These are phyloP conservation scores for Acronicta leporina DNA, from an alignment of 2,888 invertebrate species.

Conservation along the genomic window DNA sequence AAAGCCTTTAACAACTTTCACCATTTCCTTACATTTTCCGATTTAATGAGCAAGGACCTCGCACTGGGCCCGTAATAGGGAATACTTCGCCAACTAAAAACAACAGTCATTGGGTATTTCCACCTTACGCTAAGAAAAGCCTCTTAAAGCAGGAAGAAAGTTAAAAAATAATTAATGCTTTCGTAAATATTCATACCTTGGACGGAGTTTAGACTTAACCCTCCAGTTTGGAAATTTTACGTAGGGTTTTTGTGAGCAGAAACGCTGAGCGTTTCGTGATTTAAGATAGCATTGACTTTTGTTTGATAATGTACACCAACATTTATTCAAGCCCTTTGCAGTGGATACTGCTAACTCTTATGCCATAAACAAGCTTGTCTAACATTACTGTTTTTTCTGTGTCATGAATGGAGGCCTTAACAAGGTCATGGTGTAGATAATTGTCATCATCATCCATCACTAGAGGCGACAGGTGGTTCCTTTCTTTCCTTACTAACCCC, in stretches of 20 bases:
- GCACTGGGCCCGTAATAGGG: slow-evolving; percentile 45
- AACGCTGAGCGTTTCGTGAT: slow-evolving; percentile 5
- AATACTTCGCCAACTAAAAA: slow-evolving; percentile 60
- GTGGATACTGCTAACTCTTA: no score
- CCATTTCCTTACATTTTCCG: slow-evolving; percentile 32
- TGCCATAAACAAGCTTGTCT: no score
- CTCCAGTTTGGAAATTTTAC: slow-evolving; percentile 65
- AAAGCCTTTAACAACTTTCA: slow-evolving; percentile 24
- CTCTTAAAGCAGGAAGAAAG: slow-evolving; percentile 85
- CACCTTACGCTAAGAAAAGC: slow-evolving; percentile 80
- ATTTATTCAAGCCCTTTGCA: no score
- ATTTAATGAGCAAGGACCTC: slow-evolving; percentile 54
- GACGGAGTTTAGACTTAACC: slow-evolving; percentile 85
- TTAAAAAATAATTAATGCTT: slow-evolving; percentile 90
- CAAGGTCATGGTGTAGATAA: no score
- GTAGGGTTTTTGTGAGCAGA: slow-evolving; percentile 26
- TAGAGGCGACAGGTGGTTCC: no score
- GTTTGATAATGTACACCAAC: no score
- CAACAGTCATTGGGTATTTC: slow-evolving; percentile 75
- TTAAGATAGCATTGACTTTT: no score
- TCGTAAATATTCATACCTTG: slow-evolving; percentile 90
- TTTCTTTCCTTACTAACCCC: no score
- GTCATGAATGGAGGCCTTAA: no score
- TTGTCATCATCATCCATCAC: no score
- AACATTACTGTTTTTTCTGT: no score